Evolutionary conservation across 1,140 invertebrate genomes (phyloP).

Genomic region (Euschistus heros): DNA sequence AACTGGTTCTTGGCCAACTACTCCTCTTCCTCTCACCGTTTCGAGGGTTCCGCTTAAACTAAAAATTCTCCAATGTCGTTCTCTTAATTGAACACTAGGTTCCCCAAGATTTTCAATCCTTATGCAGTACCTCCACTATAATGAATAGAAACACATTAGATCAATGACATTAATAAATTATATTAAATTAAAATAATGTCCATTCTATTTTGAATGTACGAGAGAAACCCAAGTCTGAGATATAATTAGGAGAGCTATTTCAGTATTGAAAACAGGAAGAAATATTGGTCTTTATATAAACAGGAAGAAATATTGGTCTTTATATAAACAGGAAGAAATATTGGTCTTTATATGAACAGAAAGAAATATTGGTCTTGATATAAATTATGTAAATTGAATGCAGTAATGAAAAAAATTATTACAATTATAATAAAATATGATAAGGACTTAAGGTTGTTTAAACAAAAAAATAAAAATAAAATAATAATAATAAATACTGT

Average conservation of each 20-base stretch:
- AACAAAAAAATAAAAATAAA: background rate
- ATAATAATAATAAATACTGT: background rate
- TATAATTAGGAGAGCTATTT: too few relatives aligned
- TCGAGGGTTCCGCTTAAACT: constrained; percentile 88
- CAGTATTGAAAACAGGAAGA: too few relatives aligned
- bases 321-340: too few relatives aligned
- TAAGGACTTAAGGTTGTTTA: too few relatives aligned
- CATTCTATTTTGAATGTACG: background rate
- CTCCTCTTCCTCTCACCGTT: constrained; percentile 85
- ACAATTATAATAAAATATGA: too few relatives aligned
- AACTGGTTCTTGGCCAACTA: constrained; percentile 90
- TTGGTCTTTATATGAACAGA: too few relatives aligned
- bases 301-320: too few relatives aligned
- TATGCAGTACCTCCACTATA: constrained; percentile 93
- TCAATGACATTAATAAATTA: background rate
- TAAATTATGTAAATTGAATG: too few relatives aligned
- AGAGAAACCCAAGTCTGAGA: background rate
- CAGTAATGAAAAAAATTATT: too few relatives aligned
- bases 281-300: too few relatives aligned
- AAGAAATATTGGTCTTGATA: too few relatives aligned
- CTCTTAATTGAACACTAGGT: constrained; percentile 78
- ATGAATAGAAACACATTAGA: constrained; percentile 23
- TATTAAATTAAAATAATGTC: constrained; percentile 12
- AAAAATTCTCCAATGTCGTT: constrained; percentile 95
- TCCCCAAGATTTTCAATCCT: constrained; percentile 87